phyloP scores from a whole-genome alignment of 2,888 invertebrate species.

The Chalcis sispes region DNA sequence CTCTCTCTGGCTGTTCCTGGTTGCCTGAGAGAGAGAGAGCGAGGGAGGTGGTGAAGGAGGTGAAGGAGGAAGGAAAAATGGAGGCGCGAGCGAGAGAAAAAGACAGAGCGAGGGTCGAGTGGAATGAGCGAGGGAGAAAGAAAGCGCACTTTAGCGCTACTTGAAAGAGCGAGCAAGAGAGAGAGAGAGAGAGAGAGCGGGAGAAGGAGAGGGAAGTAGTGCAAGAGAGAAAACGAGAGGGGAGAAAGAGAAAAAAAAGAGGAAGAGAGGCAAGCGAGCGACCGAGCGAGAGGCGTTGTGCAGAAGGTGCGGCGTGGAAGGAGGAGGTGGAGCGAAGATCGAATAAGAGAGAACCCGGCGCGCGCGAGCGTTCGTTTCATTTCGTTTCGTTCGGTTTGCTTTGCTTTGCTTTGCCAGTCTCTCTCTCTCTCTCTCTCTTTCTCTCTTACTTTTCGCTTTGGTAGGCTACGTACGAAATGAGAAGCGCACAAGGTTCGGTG shows the following conservation, averaged over 20 bases:
- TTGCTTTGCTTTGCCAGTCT: conserved; percentile 54
- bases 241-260: conserved; percentile 43
- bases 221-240: not conserved
- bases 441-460: conserved; percentile 59
- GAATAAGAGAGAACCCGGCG: conserved; percentile 65
- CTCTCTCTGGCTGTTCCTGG: not conserved
- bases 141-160: not conserved
- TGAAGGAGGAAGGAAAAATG: conserved; percentile 57
- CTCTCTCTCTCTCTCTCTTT: conserved; percentile 11
- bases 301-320: conserved; percentile 60
- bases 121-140: conserved; percentile 24
- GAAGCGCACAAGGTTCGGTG: conserved; percentile 51
- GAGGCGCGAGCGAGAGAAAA: conserved; percentile 43
- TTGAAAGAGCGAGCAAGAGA: conserved; percentile 15
- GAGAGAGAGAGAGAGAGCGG: conserved; percentile 44
- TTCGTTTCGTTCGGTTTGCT: conserved; percentile 69
- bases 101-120: conserved; percentile 30
- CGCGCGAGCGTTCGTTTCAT: conserved; percentile 59
- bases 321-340: conserved; percentile 67
- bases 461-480: conserved; percentile 60
- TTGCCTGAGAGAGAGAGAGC: conserved; percentile 26
- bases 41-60: conserved; percentile 50
- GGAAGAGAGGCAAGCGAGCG: conserved; percentile 20
- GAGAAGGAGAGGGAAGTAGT: not conserved
- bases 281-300: conserved; percentile 57